These are phyloP conservation scores for Ephestia elutella DNA, from an alignment of 1,140 invertebrate species.

Conservation along the genomic window DNA sequence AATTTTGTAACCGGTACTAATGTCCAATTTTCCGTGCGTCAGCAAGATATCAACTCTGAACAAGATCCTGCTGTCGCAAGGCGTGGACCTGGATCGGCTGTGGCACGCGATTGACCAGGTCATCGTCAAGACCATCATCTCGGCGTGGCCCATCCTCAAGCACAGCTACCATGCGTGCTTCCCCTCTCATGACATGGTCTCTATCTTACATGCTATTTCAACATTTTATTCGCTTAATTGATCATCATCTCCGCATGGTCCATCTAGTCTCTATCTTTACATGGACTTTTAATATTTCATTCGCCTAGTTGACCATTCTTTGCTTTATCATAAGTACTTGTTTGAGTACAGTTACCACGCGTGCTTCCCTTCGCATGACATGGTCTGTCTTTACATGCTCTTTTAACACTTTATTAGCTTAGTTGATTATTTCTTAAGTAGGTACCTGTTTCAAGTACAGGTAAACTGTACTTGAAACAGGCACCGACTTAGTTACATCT, in stretches of 20 bases:
- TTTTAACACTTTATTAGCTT: constrained; percentile 19
- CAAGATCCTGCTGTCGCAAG: constrained; percentile 80
- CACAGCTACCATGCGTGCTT: constrained; percentile 93
- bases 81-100: constrained; percentile 82
- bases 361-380: constrained; percentile 89
- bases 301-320: too few relatives aligned
- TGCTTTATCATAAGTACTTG: too few relatives aligned
- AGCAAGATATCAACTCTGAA: constrained; percentile 89
- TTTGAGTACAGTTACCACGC: constrained; percentile 91
- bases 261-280: too few relatives aligned
- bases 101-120: constrained; percentile 92
- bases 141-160: constrained; percentile 88
- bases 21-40: constrained; percentile 23
- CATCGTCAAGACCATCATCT: constrained; percentile 91
- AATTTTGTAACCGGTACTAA: too few relatives aligned
- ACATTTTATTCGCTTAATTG: constrained; percentile 21
- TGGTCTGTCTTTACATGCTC: constrained; percentile 41
- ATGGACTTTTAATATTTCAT: too few relatives aligned
- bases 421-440: too few relatives aligned
- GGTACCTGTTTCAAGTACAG: too few relatives aligned
- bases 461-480: too few relatives aligned
- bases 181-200: constrained; percentile 83
- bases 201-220: not conserved
- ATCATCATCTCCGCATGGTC: too few relatives aligned
- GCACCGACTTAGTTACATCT: too few relatives aligned